Base-by-base conservation (phyloP, 2,797 vertebrate species). In the Pyrocephalus nanus region DNA sequence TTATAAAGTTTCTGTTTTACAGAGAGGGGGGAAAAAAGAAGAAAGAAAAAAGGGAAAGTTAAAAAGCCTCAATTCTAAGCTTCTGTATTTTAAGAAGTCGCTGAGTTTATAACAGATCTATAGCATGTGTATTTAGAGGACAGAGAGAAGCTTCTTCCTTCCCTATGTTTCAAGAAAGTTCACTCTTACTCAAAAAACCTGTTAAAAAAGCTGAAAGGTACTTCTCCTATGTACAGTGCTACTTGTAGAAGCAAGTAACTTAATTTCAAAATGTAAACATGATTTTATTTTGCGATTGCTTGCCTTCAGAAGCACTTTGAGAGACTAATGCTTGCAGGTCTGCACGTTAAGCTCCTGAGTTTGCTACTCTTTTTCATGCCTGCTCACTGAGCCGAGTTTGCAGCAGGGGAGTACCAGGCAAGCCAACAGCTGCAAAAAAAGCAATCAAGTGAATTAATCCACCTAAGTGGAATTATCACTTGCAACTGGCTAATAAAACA, bases 1-100 rank as follows among this genome's bases (percentile, higher is more conserved):
- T 97, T 97, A 91, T 94, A 95, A 97, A 97, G 96, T 97, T 87
- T 77, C 88, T 66, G 18, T 94, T 97, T 96, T 90, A 91, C 38
- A 47, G 61, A n/a, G 11, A 22, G 3, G 7, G 2, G 14, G 8
- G 14, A 17, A 14, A 7, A 5, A 10, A 10, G 16, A 29, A 64
- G 43, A 29, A 36, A 47, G 43, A 27, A 47, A 36, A 66, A 78
- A 64, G 17, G 67, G 48, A 90, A 96, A 91, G 57, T 53, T 74
- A 74, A 50, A 90, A 92, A 90, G 60, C 34, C 65, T 83, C 71
- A 60, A 2, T 72, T 94, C 60, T 66, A 61, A 93, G 67, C 71
- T 81, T 76, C 73, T 57, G 60, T 58, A 73, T 81, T 90, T 90
- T 81, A 90, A 62, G 38, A 88, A 88, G 83, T 15, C 4, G 4